phyloP scores from a whole-genome alignment of 2,797 vertebrate genomes.

The Gallinago solitaria region DNA sequence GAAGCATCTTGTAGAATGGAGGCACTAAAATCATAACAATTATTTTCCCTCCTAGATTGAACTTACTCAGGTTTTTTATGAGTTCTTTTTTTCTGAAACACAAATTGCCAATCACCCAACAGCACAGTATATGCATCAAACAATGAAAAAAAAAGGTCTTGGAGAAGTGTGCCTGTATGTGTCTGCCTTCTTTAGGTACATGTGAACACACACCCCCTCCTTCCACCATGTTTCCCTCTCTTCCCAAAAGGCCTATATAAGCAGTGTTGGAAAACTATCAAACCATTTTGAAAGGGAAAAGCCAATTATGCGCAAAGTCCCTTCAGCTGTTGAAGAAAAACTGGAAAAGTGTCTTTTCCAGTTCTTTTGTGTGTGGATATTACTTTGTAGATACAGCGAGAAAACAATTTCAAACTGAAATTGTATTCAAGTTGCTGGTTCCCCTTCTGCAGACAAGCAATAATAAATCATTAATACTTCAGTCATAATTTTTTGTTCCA shows the following conservation, averaged over 20 bases:
- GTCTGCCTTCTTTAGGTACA: not conserved
- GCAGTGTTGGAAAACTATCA: not conserved
- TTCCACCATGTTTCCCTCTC: not conserved
- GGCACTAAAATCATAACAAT: not conserved
- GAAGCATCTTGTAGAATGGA: not conserved
- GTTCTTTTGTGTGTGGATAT: not conserved
- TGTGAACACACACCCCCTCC: fast-evolving
- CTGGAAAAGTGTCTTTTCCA: not conserved
- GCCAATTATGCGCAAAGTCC: not conserved
- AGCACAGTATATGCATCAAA: not conserved
- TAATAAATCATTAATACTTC: not conserved
- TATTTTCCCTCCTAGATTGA: not conserved
- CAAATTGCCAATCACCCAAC: not conserved
- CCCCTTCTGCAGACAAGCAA: not conserved
- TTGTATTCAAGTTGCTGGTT: not conserved
- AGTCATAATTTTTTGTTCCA: not conserved
- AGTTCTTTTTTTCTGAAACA: not conserved
- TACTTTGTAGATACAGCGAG: not conserved
- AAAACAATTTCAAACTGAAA: not conserved
- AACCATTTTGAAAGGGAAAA: not conserved
- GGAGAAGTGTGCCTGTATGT: not conserved
- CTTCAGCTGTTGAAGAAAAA: not conserved
- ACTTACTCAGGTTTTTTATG: not conserved
- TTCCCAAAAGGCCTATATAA: not conserved
- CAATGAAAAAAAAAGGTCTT: not conserved